These are phyloP conservation scores for Helleia helle DNA, from an alignment of 2,888 invertebrate species.

Conservation along the genomic window DNA sequence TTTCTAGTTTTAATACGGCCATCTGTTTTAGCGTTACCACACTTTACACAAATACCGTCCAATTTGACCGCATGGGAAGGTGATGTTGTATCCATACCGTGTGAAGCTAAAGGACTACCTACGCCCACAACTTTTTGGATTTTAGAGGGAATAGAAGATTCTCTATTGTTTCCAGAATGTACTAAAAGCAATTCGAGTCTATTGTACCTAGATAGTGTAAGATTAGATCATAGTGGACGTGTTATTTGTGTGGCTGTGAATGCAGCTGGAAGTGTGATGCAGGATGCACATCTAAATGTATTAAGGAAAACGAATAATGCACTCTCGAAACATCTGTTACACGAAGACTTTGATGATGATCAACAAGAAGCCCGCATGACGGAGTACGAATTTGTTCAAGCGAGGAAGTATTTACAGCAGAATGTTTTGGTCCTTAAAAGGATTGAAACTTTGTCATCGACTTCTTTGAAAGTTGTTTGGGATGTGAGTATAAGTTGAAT, in stretches of 20 bases:
- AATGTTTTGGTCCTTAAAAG: constrained; percentile 84
- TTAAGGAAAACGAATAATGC: constrained; percentile 58
- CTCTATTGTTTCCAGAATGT: constrained; percentile 69
- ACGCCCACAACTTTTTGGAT: constrained; percentile 97
- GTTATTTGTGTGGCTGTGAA: constrained; percentile 68
- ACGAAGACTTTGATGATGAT: constrained; percentile 42
- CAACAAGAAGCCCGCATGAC: constrained; percentile 71
- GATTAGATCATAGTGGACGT: constrained; percentile 58
- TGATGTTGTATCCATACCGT: constrained; percentile 91
- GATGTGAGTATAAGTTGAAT: constrained; percentile 72
- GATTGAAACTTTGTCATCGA: constrained; percentile 80
- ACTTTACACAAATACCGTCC: constrained; percentile 88
- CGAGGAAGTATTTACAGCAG: constrained; percentile 83
- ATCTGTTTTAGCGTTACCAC: constrained; percentile 86
- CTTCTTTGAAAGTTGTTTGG: constrained; percentile 86
- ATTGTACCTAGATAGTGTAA: constrained; percentile 60
- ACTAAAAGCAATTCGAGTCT: constrained; percentile 64
- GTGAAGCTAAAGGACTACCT: constrained; percentile 93
- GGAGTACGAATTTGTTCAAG: constrained; percentile 84
- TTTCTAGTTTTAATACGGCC: constrained; percentile 52
- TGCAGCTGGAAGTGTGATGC: constrained; percentile 67
- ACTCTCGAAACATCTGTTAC: constrained; percentile 42
- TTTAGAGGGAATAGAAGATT: constrained; percentile 89
- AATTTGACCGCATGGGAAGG: constrained; percentile 92
- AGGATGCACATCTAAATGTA: constrained; percentile 64